Evolutionary conservation across 2,888 invertebrate species (phyloP).

Genomic region (Lasioglossum villosulum): DNA sequence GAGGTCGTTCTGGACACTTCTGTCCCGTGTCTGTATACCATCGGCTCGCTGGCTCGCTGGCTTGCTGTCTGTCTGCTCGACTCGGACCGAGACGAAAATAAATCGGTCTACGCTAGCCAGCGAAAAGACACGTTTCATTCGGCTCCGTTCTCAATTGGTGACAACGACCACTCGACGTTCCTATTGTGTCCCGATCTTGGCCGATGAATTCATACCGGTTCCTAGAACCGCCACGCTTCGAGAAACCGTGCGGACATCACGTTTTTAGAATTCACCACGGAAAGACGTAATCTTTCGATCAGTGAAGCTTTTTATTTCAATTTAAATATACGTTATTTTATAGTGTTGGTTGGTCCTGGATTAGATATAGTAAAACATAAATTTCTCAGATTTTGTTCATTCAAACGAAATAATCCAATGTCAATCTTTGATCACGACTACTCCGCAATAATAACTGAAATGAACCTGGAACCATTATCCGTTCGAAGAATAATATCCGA

Average conservation of each 20-base stretch:
- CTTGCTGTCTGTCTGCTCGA: conserved; percentile 42
- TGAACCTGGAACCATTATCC: no score
- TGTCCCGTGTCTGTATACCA: conserved; percentile 39
- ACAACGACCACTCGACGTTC: conserved; percentile 69
- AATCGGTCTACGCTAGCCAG: conserved; percentile 62
- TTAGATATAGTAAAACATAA: not conserved
- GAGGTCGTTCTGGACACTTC: conserved; percentile 71
- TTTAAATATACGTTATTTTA: no score
- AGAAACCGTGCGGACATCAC: not conserved
- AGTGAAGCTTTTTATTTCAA: not conserved
- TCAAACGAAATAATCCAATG: no score
- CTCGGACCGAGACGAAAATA: conserved; percentile 67
- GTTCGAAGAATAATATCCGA: no score
- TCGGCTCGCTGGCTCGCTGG: not conserved
- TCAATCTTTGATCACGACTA: no score
- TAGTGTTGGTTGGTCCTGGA: no score
- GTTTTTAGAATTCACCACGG: not conserved
- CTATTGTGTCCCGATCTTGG: conserved; percentile 66
- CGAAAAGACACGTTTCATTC: conserved; percentile 62
- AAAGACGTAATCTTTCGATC: not conserved
- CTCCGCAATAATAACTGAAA: no score
- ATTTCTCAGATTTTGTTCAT: no score
- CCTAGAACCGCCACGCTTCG: conserved; percentile 48
- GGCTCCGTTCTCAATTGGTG: conserved; percentile 60
- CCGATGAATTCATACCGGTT: conserved; percentile 51